Conservation (phyloP, 2,113 vertebrate genomes). For the Amphiprion percula region DNA sequence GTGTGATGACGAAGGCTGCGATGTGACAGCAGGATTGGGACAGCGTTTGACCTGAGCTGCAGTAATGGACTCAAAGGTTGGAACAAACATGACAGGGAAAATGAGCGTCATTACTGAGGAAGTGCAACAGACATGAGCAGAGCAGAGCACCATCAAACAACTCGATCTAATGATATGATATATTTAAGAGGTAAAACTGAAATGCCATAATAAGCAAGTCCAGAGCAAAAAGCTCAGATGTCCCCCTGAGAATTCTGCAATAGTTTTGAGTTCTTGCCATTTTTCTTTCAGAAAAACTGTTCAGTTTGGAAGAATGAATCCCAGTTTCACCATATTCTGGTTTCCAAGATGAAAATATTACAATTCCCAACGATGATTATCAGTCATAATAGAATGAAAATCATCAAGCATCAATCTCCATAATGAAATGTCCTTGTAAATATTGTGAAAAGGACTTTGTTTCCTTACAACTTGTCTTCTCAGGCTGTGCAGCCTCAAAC, state of each 20-base stretch:
- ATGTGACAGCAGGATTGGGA: constrained; percentile 45
- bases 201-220: not conserved
- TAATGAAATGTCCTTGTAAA: no score
- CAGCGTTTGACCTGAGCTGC: constrained; percentile 24
- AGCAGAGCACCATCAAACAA: constrained; percentile 5
- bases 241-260: not conserved
- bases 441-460: no score
- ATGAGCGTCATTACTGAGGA: constrained; percentile 30
- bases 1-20: constrained; percentile 29
- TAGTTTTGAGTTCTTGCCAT: no score
- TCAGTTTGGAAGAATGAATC: not conserved
- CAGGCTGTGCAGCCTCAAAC: no score
- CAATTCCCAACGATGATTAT: not conserved
- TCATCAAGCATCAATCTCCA: no score
- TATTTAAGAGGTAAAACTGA: constrained; percentile 1
- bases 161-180: constrained; percentile 16
- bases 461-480: no score
- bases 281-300: not conserved
- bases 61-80: constrained; percentile 54
- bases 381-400: not conserved
- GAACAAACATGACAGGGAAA: constrained; percentile 34
- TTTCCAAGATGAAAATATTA: not conserved
- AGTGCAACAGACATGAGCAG: constrained; percentile 14
- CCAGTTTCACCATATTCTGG: not conserved
- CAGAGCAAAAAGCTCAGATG: not conserved